These are phyloP conservation scores for Drosophila rhopaloa DNA, from an alignment of 1,140 invertebrate species.

Conservation along the genomic window DNA sequence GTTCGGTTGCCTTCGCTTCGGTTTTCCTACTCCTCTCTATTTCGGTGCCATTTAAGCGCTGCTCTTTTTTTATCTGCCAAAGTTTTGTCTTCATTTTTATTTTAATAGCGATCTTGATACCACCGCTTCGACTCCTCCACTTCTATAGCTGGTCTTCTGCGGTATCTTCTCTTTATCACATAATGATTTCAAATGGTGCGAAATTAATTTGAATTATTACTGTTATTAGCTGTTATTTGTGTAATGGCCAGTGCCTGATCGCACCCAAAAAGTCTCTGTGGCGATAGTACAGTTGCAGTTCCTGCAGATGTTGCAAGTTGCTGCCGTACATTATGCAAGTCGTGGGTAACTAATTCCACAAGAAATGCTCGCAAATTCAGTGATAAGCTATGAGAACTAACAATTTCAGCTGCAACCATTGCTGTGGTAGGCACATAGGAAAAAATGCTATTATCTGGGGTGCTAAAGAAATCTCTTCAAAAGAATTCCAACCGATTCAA, in stretches of 20 bases:
- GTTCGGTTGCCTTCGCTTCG: conserved; percentile 43
- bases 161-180: conserved; percentile 65
- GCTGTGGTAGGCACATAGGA: not conserved
- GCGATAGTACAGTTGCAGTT: conserved; percentile 48
- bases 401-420: conserved; percentile 11
- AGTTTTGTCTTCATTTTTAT: conserved; percentile 84
- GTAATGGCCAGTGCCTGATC: conserved; percentile 47
- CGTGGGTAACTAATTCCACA: conserved; percentile 35
- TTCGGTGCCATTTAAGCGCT: conserved; percentile 46
- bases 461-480: too few species aligned
- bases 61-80: conserved; percentile 62
- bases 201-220: conserved; percentile 82
- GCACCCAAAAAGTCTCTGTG: conserved; percentile 4
- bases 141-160: not conserved
- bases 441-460: not conserved
- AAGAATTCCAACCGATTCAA: too few species aligned
- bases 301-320: conserved; percentile 25
- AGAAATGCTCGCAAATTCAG: conserved; percentile 49
- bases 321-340: conserved; percentile 60
- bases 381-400: conserved; percentile 62
- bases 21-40: conserved; percentile 62
- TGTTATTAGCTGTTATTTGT: conserved; percentile 74
- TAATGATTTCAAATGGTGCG: conserved; percentile 75
- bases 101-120: conserved; percentile 76
- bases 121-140: conserved; percentile 6